These are phyloP conservation scores for Eriocheir sinensis DNA, from an alignment of 1,140 invertebrate genomes.

Conservation along the genomic window DNA sequence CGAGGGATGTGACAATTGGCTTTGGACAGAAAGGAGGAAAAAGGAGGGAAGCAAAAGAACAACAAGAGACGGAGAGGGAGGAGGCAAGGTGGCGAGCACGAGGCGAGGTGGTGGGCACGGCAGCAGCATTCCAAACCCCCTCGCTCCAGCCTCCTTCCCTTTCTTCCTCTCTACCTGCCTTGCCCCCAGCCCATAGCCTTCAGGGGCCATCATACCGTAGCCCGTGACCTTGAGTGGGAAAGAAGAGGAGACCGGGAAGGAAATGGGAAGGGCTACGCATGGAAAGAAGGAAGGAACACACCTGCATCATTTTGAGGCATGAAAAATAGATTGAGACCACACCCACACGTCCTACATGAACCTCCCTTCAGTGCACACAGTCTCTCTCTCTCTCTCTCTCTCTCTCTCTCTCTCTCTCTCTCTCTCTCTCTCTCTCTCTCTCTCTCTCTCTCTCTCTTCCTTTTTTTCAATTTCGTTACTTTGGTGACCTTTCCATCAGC, in stretches of 20 bases:
- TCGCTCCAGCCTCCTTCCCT: background rate
- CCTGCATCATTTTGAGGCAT: too few species aligned
- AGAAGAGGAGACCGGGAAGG: background rate
- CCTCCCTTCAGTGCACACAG: background rate
- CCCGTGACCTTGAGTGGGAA: too few species aligned
- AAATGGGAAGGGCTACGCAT: background rate
- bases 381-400: background rate
- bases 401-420: constrained; percentile 14
- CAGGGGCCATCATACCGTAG: too few species aligned
- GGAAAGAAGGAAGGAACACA: background rate
- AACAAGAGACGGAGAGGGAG: background rate
- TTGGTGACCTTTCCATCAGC: background rate
- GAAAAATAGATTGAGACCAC: background rate
- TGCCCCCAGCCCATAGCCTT: background rate
- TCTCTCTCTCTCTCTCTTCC: background rate
- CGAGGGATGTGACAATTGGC: background rate
- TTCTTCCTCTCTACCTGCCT: background rate
- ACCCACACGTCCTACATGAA: too few species aligned
- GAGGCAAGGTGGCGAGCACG: background rate
- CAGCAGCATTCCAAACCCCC: background rate
- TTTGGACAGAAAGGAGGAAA: background rate
- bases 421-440: constrained; percentile 14
- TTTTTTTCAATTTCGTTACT: background rate
- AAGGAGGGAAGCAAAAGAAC: background rate
- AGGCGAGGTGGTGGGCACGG: background rate